Evolutionary conservation across 2,113 vertebrate species (phyloP), one percentile per base, ranked within the genome.

Genomic region (Pluvialis apricaria): DNA sequence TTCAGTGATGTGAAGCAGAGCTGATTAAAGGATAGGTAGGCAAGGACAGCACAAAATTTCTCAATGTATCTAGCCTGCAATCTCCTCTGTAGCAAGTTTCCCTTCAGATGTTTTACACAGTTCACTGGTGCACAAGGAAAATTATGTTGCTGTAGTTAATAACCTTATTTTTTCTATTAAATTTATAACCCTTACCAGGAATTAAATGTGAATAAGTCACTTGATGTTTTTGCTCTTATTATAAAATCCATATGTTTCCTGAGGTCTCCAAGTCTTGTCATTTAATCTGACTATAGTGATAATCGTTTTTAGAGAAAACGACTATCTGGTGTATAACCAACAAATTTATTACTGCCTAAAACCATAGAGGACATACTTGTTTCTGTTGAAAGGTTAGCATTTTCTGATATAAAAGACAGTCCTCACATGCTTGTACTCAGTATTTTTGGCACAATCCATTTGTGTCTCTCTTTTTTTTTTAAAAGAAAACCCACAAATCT

Each of bases 111-210:
- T 96, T 95, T 96, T 97, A 96, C 92, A 97, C 94, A 89, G 94
- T 93, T 97, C 95, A 96, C 69, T 96, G 93, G 44, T 96, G 86
- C 93, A 95, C 85, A 55, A 85, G 94, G 90, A 95, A 97, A 96
- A 97, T 96, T 95, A 95, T 95, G 91, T 90, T 94, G 94, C 93
- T 88, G 32, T 91, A 96, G 94, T 94, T 94, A 97, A 97, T 96
- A 97, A 97, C 90, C 80, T 96, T 86, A 94, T 95, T 97, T 95
- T 87, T 97, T 92, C 90, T 84, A 82, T 86, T 94, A 97, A 96
- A 97, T 96, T 87, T 93, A 96, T 94, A 96, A 87, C 85, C 87
- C 64, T 96, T 92, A 82, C 77, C 0, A 1, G 88, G 91, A 95
- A 93, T 96, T 93, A 91, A 93, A 95, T 95, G 87, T 92, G 85